Conservation (phyloP, 1,140 invertebrate genomes). For the Drosophila tsacasi region DNA sequence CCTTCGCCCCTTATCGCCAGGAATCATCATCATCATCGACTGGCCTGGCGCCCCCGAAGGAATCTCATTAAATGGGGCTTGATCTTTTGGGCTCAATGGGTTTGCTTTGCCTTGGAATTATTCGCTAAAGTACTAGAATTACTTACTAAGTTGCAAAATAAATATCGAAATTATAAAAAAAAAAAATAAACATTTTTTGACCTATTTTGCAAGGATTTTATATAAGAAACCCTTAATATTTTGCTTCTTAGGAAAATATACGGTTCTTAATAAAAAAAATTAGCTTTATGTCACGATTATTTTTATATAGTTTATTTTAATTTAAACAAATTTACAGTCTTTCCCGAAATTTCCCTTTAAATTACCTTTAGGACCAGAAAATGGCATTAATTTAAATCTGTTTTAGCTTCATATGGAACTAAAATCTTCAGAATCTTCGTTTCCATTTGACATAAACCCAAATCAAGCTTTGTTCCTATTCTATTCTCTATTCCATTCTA, state of each 20-base stretch:
- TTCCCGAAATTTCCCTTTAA: too few relatives aligned
- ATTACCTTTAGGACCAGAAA: background rate
- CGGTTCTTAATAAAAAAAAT: too few relatives aligned
- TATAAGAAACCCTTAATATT: too few relatives aligned
- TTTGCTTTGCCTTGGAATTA: constrained; percentile 13
- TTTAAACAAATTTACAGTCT: background rate
- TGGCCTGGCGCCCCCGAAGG: constrained; percentile 50
- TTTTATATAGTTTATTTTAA: background rate
- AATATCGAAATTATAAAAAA: background rate
- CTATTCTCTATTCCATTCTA: background rate
- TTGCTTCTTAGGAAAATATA: too few relatives aligned
- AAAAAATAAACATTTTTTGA: too few relatives aligned
- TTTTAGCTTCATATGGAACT: background rate
- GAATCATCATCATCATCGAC: constrained; percentile 34
- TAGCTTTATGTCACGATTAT: too few relatives aligned
- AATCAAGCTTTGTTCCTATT: constrained; percentile 5
- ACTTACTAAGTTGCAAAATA: background rate
- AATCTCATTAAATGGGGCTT: constrained; percentile 55
- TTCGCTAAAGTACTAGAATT: background rate
- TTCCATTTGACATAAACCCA: constrained; percentile 6
- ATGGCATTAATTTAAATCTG: background rate
- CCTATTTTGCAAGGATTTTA: background rate
- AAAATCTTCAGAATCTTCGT: background rate
- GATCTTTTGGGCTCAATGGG: constrained; percentile 26
- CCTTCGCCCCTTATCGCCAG: constrained; percentile 45